A percentile compares a stretch with the other conserved stretches of the same genome.
These are phyloP conservation scores for Beris morrisii DNA, from an alignment of 2,888 invertebrate species.

Conservation along the genomic window DNA sequence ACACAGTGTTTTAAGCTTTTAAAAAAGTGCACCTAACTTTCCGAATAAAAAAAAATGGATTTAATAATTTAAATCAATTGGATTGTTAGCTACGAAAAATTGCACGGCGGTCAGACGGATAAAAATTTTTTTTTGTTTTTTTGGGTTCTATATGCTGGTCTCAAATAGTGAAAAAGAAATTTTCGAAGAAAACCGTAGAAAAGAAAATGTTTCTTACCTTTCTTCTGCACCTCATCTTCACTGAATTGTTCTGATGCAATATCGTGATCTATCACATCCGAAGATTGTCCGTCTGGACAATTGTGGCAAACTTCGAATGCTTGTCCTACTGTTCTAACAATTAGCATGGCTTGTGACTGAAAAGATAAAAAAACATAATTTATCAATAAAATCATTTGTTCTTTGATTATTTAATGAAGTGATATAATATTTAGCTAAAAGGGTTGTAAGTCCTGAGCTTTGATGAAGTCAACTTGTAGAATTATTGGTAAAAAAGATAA, in stretches of 20 bases:
- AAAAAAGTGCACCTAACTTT: too few relatives aligned
- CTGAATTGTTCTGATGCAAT: constrained; percentile 54
- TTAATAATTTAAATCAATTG: too few relatives aligned
- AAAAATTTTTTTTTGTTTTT: too few relatives aligned
- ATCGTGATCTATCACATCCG: constrained; percentile 55
- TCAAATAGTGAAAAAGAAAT: too few relatives aligned
- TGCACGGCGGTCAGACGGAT: too few relatives aligned
- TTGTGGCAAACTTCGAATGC: constrained; percentile 98
- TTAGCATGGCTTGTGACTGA: constrained; percentile 97
- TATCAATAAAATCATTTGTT: neutral
- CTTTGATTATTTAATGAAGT: too few relatives aligned
- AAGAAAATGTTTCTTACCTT: constrained; percentile 56
- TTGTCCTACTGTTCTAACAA: constrained; percentile 97
- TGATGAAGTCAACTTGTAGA: neutral
- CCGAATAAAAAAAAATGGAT: too few relatives aligned
- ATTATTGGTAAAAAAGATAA: neutral
- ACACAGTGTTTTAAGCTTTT: too few relatives aligned
- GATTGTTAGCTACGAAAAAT: too few relatives aligned
- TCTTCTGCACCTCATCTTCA: constrained; percentile 60
- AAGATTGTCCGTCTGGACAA: constrained; percentile 55
- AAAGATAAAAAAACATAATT: constrained; percentile 45
- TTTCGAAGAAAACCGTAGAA: too few relatives aligned
- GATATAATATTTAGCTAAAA: neutral
- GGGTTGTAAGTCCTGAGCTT: neutral
- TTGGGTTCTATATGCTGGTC: too few relatives aligned